Percentiles rank a stretch among this genome's conserved stretches.
Evolutionary conservation across 2,797 vertebrate species (phyloP).

Genomic region (Eremophila alpestris): DNA sequence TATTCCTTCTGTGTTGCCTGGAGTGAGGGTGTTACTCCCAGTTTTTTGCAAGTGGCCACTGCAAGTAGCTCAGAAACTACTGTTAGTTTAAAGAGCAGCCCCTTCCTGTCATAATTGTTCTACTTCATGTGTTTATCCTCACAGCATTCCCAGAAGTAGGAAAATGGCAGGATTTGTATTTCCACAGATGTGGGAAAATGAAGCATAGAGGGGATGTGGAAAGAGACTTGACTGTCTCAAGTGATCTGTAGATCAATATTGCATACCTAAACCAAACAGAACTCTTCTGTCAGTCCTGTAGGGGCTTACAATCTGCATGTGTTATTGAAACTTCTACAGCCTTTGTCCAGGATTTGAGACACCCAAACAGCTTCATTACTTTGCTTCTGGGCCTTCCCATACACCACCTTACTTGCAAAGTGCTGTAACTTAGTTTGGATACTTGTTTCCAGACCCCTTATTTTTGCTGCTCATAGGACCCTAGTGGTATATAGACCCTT

Average conservation of each 20-base stretch:
- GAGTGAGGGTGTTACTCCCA: neutral
- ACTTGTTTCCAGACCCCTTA: neutral
- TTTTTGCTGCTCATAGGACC: neutral
- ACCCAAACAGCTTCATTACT: neutral
- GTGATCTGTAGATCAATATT: neutral
- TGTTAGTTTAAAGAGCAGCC: neutral
- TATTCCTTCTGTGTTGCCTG: neutral
- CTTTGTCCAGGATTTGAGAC: neutral
- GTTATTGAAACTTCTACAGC: neutral
- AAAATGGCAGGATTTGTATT: neutral
- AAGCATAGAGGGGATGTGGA: neutral
- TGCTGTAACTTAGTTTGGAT: neutral
- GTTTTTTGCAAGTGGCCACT: neutral
- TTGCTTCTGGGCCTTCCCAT: neutral
- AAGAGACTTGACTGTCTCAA: neutral
- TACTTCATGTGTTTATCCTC: neutral
- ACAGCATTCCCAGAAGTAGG: neutral
- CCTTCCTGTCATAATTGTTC: neutral
- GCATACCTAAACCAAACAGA: neutral
- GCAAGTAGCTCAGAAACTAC: neutral
- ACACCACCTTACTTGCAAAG: neutral
- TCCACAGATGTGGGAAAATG: neutral
- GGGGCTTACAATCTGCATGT: neutral
- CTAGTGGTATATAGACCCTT: neutral
- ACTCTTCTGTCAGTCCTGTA: neutral